phyloP scores from a whole-genome alignment of 2,888 invertebrate genomes.

The Zaprionus bogoriensis region DNA sequence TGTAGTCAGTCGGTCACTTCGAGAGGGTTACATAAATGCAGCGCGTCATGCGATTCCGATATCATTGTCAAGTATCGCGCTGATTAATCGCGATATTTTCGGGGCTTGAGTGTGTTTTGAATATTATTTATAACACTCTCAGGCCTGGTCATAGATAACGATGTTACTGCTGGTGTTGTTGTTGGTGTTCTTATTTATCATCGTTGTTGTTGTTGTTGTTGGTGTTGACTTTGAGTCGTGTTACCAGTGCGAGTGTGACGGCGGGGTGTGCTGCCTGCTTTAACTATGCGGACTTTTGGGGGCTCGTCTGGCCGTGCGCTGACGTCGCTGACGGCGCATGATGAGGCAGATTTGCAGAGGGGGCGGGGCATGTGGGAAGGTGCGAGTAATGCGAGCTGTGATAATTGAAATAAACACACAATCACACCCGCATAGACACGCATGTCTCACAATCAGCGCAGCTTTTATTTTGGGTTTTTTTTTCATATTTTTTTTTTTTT shows the following conservation, averaged over 20 bases:
- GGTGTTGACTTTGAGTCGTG: constrained; percentile 34
- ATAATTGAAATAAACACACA: constrained; percentile 36
- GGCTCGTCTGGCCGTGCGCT: constrained; percentile 34
- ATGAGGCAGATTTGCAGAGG: constrained; percentile 6
- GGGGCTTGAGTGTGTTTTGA: neutral
- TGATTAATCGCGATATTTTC: neutral
- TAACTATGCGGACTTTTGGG: constrained; percentile 30
- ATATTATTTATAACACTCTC: neutral
- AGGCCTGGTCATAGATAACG: constrained; percentile 15
- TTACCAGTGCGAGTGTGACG: constrained; percentile 10
- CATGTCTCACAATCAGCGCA: neutral
- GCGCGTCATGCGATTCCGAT: too few relatives aligned
- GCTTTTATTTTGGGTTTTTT: neutral
- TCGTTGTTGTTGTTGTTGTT: constrained; percentile 8
- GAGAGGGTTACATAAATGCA: neutral
- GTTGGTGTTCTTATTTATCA: constrained; percentile 14
- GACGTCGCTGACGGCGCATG: constrained; percentile 33
- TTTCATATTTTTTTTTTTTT: neutral
- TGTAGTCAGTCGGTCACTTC: too few relatives aligned
- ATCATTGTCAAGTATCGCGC: neutral
- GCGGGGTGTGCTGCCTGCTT: neutral
- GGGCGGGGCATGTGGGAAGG: neutral
- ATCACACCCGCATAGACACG: neutral
- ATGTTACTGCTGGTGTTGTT: constrained; percentile 2
- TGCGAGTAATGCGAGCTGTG: constrained; percentile 21